Evolutionary conservation across 2,888 invertebrate genomes (phyloP), one percentile per base, ranked within the genome.

Genomic region (Melikaiella ostensackeni): DNA sequence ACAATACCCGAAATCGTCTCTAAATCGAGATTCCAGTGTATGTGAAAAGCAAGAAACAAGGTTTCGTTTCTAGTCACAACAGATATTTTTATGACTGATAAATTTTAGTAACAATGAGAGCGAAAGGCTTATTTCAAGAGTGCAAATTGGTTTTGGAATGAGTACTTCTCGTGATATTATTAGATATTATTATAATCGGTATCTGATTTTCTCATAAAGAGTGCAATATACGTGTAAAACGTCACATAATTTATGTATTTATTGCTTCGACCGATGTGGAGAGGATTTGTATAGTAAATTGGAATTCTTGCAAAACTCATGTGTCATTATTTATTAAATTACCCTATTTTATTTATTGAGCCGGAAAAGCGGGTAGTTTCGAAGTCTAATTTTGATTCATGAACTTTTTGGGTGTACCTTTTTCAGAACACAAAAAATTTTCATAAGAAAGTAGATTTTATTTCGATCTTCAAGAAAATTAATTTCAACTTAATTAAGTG

Each of bases 231-330:
- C 30, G n/a, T 50, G 50, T 50, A 30, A 50, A 70, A n/a, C 13
- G n/a, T 33, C 30, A 30, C 70, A 8, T 70, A 70, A 50, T 70
- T 70, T 70, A 70, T 70, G 46, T 70, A 70, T 70, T 70, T 70
- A 70, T 70, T 70, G 30, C 30, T 33, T 57, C 57, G 13, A 24
- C 5, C 1, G 57, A 57, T 57, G 24, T 57, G 24, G 9, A 24
- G 13, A 24, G 27, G 50, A 70, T 70, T 50, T 70, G n/a, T 50
- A 50, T 70, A 70, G 50, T 70, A 70, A 50, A 70, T 70, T n/a
- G 2, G 6, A 30, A 30, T 30, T 70, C 30, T 46, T 50, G 27
- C n/a, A 70, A 21, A 30, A 4, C 0, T 19, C 0, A 2, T 42
- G n/a, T 33, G 9, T 50, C n/a, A 6, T 70, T 50, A 50, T 33